phyloP scores from a whole-genome alignment of 2,888 invertebrate genomes.

The Agrilus mali region DNA sequence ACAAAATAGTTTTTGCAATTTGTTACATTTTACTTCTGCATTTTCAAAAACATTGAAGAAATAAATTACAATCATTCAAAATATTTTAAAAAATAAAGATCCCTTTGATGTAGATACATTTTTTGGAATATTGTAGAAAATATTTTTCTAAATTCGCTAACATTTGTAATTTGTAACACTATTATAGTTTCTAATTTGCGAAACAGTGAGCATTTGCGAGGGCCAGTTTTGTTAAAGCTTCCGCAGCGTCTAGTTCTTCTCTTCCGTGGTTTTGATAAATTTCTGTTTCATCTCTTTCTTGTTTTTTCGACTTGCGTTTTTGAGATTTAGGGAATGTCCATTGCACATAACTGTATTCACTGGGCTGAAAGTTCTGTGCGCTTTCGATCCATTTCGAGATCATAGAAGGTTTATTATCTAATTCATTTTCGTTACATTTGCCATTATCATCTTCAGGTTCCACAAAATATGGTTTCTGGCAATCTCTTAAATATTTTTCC shows the following conservation, averaged over 20 bases:
- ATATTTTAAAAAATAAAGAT: no score
- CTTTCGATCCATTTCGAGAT: slow-evolving; percentile 66
- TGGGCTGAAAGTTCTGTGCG: slow-evolving; percentile 59
- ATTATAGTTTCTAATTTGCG: neutral
- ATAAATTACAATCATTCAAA: no score
- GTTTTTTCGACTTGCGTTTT: slow-evolving; percentile 24
- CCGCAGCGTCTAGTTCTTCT: slow-evolving; percentile 65
- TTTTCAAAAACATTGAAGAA: no score
- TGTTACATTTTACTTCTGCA: no score
- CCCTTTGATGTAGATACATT: no score
- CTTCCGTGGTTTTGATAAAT: slow-evolving; percentile 40
- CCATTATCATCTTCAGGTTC: slow-evolving; percentile 7
- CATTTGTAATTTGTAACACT: no score
- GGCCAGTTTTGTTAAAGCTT: slow-evolving; percentile 57
- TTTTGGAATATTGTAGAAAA: no score
- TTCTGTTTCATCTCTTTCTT: slow-evolving; percentile 11
- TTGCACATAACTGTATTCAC: slow-evolving; percentile 56
- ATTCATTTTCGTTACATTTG: slow-evolving; percentile 13
- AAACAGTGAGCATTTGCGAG: slow-evolving; percentile 18
- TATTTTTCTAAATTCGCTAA: no score
- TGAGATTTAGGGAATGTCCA: slow-evolving; percentile 37
- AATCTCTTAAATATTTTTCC: slow-evolving; percentile 44
- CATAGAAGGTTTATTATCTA: slow-evolving; percentile 39
- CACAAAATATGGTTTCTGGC: slow-evolving; percentile 23
- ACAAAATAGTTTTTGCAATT: no score